Evolutionary conservation across 2,113 vertebrate genomes (phyloP).

Genomic region (Acinonyx jubatus): DNA sequence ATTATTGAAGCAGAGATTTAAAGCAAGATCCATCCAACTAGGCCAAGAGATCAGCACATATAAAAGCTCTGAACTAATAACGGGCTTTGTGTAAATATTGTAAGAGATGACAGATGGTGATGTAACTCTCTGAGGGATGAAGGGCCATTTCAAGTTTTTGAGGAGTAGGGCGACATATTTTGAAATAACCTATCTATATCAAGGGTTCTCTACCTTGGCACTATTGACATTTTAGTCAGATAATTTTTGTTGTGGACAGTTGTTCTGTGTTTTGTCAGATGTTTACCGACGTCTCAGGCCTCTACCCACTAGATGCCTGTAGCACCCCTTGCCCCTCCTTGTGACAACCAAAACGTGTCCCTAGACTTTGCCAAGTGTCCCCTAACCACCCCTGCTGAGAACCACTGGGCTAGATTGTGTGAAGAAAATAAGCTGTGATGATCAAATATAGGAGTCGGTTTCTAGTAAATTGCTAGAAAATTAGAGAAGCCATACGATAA

Average conservation of each 20-base stretch:
- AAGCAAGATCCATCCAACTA: not conserved
- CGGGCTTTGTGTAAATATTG: not conserved
- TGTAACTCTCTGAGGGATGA: not conserved
- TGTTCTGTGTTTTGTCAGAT: not conserved
- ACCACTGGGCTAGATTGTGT: not conserved
- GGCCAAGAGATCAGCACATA: not conserved
- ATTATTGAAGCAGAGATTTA: not conserved
- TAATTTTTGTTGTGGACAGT: not conserved
- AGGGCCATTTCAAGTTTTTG: not conserved
- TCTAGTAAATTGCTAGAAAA: not conserved
- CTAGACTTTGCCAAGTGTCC: not conserved
- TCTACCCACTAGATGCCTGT: not conserved
- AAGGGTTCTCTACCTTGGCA: not conserved
- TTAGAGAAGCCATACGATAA: not conserved
- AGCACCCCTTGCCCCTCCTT: not conserved
- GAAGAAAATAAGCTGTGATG: not conserved
- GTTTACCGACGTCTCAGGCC: not conserved
- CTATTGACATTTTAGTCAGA: not conserved
- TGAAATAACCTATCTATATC: not conserved
- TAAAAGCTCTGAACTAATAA: not conserved
- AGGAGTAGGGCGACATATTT: not conserved
- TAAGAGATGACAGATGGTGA: accelerated
- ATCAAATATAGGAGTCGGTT: not conserved
- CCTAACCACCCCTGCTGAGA: not conserved
- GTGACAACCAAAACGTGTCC: not conserved